These are phyloP conservation scores for Zaprionus tsacasi DNA, from an alignment of 1,140 invertebrate species.

Conservation along the genomic window DNA sequence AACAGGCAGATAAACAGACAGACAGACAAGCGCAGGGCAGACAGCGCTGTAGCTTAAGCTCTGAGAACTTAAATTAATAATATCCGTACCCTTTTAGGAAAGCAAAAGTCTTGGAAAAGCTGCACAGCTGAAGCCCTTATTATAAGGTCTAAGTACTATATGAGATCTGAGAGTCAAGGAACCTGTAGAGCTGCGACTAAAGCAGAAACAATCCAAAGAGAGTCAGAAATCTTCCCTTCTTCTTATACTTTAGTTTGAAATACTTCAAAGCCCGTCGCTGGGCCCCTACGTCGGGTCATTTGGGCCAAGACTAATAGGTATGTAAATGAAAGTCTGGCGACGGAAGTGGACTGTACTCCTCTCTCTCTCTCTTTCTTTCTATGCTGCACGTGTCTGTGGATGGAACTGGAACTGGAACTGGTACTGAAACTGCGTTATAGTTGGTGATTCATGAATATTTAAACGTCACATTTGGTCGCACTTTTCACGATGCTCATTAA, in stretches of 20 bases:
- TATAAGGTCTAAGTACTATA: no score
- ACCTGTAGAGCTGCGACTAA: no score
- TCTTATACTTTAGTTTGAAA: not conserved
- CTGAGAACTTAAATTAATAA: no score
- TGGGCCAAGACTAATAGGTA: conserved; percentile 52
- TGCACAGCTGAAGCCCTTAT: no score
- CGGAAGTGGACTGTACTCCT: conserved; percentile 40
- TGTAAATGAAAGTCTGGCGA: conserved; percentile 59
- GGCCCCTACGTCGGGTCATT: conserved; percentile 31
- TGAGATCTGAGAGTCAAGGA: no score
- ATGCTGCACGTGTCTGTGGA: conserved; percentile 42
- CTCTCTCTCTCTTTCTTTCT: no score
- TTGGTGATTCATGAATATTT: conserved; percentile 83
- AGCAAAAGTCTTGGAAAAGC: no score
- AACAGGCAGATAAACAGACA: no score
- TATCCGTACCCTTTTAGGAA: no score
- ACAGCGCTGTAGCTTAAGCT: no score
- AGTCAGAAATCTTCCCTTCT: conserved; percentile 4
- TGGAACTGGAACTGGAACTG: conserved; percentile 46
- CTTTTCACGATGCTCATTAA: conserved; percentile 83
- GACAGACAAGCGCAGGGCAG: no score
- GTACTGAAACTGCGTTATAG: conserved; percentile 70
- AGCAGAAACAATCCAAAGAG: no score
- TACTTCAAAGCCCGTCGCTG: not conserved
- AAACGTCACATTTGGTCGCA: conserved; percentile 84